These are phyloP conservation scores for Pongo pygmaeus DNA, from an alignment of 2,113 vertebrate genomes.

Conservation along the genomic window DNA sequence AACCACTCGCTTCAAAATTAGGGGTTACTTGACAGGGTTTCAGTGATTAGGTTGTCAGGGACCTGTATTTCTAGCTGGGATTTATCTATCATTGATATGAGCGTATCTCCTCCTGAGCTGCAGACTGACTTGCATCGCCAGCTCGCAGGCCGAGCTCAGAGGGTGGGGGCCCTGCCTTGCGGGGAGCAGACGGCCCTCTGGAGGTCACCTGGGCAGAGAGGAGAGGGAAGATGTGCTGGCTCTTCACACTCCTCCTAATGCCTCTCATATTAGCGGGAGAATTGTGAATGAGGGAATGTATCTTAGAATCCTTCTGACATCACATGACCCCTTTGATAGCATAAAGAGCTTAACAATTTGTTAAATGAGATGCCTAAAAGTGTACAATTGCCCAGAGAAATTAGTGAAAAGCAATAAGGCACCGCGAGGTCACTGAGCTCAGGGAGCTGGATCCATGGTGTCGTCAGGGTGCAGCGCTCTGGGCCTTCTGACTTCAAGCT, in stretches of 20 bases:
- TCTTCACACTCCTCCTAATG: conserved; percentile 71
- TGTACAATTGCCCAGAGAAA: conserved; percentile 75
- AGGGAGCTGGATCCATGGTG: conserved; percentile 36
- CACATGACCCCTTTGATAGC: conserved; percentile 75
- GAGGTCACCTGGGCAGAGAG: conserved; percentile 71
- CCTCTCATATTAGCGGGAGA: conserved; percentile 59
- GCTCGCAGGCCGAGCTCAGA: neutral
- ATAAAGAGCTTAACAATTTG: conserved; percentile 78
- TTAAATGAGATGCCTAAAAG: conserved; percentile 77
- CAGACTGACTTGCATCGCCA: conserved; percentile 53
- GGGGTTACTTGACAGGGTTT: conserved; percentile 87
- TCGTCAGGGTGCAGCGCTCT: conserved; percentile 20
- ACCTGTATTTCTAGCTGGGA: conserved; percentile 83
- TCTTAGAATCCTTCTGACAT: conserved; percentile 67
- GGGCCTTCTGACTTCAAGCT: conserved; percentile 69
- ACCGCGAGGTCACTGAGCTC: conserved; percentile 76
- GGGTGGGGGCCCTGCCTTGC: conserved; percentile 64
- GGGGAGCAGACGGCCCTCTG: conserved; percentile 67
- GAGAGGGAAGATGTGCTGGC: conserved; percentile 73
- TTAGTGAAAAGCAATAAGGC: conserved; percentile 76
- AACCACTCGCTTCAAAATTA: conserved; percentile 89
- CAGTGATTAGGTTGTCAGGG: conserved; percentile 85
- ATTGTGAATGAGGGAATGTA: conserved; percentile 60
- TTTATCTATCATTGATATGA: conserved; percentile 83
- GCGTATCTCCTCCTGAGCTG: conserved; percentile 72